Evolutionary conservation across 2,113 vertebrate genomes (phyloP), one percentile per base, ranked within the genome.

Genomic region (Ammospiza nelsoni): DNA sequence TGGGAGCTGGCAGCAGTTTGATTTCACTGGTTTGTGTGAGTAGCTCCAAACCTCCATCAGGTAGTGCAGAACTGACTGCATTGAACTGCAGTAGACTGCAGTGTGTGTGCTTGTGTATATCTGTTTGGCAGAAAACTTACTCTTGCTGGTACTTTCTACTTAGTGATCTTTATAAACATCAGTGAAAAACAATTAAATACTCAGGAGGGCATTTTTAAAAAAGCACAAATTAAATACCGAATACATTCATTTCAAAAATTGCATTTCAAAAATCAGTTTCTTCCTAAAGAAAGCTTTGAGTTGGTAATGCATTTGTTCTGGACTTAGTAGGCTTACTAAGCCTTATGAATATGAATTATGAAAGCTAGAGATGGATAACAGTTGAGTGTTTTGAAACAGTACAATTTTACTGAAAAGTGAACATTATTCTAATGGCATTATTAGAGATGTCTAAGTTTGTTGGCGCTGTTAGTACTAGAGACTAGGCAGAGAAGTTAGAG

Each of bases 81-180:
- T 44, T 94, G 90, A 92, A n/a, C 78, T 90, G 82, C 91, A 84
- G 73, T 54, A 74, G 65, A 46, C 41, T 92, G 61, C 67, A 73
- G 46, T 33, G 33, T 55, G 11, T 76, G 4, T 52, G 3, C 39
- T 21, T 51, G 14, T 59, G 3, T 67, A 2, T 65, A 0, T 43
- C 0, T 49, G 2, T 46, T 28, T n/a, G 55, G 2, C 43, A 48
- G 15, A 43, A 73, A 76, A 24, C 67, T 58, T 77, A 6, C 15
- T 79, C n/a, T 58, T 63, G 22, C 25, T 74, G 15, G 22, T 62
- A 11, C 28, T 82, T 76, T 52, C 21, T 68, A 12, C 12, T 9
- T 46, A 52, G 12, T 61, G 17, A 44, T 63, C 35, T 77, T 90
- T 43, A 11, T 66, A 63, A 86, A 48, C 11, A 21, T 46, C 15